Evolutionary conservation across 2,797 vertebrate genomes (phyloP), one percentile per base, ranked within the genome.

Genomic region (Platalea minor): DNA sequence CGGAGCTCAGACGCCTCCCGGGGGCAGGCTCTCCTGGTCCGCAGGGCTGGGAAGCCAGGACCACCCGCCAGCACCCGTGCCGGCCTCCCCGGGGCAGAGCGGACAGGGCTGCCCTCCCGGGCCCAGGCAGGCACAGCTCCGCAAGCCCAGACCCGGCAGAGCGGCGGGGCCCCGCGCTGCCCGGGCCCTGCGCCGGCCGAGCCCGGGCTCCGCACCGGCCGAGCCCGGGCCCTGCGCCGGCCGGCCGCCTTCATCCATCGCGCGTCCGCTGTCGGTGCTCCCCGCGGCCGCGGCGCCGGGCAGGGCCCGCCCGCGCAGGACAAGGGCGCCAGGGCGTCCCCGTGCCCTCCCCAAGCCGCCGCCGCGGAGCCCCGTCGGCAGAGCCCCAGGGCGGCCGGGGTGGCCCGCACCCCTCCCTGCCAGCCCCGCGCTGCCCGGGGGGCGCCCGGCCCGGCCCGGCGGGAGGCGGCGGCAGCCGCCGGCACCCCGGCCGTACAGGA

Each of bases 1-100:
- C 0, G 0, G 26, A 31, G 24, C 31, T 29, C 31, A 11, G 39
- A 12, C 6, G 1, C 16, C 23, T 41, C 10, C 9, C 2, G 4
- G 7, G 6, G 6, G 1, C 39, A 43, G 45, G 17, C 20, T 5
- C 9, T 7, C 17, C 35, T 2, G 33, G 9, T 7, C 16, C 28
- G 7, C 33, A 7, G 57, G 17, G 10, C n/a, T 5, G 29, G 35
- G 54, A 26, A 29, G 72, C 13, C 59, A 28, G 63, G 63, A 10
- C 16, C 7, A 5, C n/a, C 50, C 2, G 2, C 17, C 35, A 16
- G 0, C 31, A 8, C 5, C 24, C 39, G 2, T 2, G 10, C 20
- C 53, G 1, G 53, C 65, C 37, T 28, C 31, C 25, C 26, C 3
- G 2, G 46, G 60, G 17, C 43, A 4, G 13, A 21, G 15, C 4